Conservation (phyloP, 2,797 vertebrate species). For the Cynopterus sphinx region DNA sequence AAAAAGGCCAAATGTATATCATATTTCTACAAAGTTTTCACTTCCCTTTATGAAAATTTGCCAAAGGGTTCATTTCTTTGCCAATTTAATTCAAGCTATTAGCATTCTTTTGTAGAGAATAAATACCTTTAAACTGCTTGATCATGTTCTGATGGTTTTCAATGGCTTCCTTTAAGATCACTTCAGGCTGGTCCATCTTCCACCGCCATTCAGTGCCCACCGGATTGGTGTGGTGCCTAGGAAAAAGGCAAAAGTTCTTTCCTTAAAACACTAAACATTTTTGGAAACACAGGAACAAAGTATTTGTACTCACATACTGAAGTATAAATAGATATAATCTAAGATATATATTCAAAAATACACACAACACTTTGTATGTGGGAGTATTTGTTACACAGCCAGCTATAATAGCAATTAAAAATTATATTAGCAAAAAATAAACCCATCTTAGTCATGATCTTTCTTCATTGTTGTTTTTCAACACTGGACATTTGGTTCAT, state of each 20-base stretch:
- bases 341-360: neutral
- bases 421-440: neutral
- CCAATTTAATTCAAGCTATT: neutral
- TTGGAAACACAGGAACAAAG: neutral
- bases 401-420: neutral
- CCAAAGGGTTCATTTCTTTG: neutral
- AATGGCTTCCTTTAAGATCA: slow-evolving; percentile 92
- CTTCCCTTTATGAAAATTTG: neutral
- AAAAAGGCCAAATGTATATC: neutral
- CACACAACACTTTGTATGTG: neutral
- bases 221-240: slow-evolving; percentile 97
- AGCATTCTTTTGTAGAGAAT: neutral
- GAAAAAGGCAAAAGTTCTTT: neutral
- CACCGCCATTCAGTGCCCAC: slow-evolving; percentile 97
- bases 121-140: slow-evolving; percentile 94
- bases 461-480: neutral
- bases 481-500: neutral
- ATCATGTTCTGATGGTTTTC: slow-evolving; percentile 95
- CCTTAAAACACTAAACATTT: neutral
- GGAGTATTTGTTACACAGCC: neutral
- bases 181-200: slow-evolving; percentile 96
- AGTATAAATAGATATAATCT: neutral
- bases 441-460: neutral
- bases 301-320: neutral
- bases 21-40: neutral